A percentile compares a stretch with the other conserved stretches of the same genome.
These are phyloP conservation scores for Actinia equina DNA, from an alignment of 64 coral and sea anemone genomes.

Conservation along the genomic window DNA sequence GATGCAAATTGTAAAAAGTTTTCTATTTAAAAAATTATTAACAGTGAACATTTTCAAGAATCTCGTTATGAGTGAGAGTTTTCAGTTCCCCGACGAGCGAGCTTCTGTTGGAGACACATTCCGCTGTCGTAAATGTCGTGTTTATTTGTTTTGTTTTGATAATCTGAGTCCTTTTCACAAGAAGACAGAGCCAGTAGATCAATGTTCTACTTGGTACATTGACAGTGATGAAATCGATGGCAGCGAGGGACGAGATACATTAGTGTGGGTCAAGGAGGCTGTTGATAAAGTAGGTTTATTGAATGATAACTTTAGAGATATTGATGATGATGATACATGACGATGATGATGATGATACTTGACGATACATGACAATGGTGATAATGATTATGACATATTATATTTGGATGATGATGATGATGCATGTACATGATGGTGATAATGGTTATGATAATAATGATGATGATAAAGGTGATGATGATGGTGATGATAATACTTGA, in stretches of 20 bases:
- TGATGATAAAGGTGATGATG: background rate
- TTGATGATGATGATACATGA: background rate
- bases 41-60: background rate
- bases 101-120: slow-evolving; percentile 20
- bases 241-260: background rate
- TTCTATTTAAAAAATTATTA: background rate
- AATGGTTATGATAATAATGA: background rate
- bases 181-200: background rate
- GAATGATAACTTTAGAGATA: background rate
- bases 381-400: too few relatives aligned
- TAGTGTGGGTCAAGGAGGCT: slow-evolving; percentile 52
- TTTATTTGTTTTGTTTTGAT: slow-evolving; percentile 46
- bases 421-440: background rate
- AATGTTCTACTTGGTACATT: slow-evolving; percentile 73
- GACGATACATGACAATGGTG: background rate
- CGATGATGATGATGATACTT: background rate
- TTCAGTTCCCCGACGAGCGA: slow-evolving; percentile 9
- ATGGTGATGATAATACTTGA: too few relatives aligned
- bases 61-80: background rate
- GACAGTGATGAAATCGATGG: slow-evolving; percentile 3
- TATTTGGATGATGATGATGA: background rate
- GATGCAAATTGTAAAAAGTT: background rate
- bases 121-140: slow-evolving; percentile 74
- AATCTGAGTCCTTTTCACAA: slow-evolving; percentile 40
- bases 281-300: slow-evolving; percentile 48